Evolutionary conservation across 2,113 vertebrate species (phyloP).

Genomic region (Megaceryle torquata): DNA sequence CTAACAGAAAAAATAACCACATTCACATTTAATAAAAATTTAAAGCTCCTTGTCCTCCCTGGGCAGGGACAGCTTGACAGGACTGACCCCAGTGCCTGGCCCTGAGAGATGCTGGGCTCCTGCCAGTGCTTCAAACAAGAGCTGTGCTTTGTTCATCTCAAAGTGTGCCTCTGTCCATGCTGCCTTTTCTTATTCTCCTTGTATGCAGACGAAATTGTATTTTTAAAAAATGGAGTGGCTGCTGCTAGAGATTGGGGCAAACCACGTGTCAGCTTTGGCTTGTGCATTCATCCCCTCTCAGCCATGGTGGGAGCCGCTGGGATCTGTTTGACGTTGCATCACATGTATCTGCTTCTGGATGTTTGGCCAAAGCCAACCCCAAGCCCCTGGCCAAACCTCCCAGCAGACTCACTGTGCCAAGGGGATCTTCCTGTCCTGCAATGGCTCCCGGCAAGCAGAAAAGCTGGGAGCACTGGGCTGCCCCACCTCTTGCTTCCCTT

Average conservation of each 20-base stretch:
- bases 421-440: background rate
- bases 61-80: background rate
- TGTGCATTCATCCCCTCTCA: background rate
- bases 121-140: slow-evolving; percentile 9
- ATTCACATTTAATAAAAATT: background rate
- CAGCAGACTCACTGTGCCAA: background rate
- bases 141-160: background rate
- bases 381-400: background rate
- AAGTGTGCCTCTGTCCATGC: background rate
- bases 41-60: background rate
- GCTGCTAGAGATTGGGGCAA: background rate
- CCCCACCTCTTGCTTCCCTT: background rate
- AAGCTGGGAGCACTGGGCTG: background rate
- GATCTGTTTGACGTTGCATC: background rate
- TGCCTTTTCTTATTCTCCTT: background rate
- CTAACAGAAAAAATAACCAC: background rate
- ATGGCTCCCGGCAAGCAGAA: background rate
- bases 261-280: background rate
- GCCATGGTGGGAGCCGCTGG: fast-evolving
- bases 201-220: background rate
- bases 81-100: background rate
- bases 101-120: background rate
- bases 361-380: background rate
- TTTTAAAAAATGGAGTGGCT: slow-evolving; percentile 1
- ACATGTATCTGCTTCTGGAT: background rate